Evolutionary conservation across 2,113 vertebrate genomes (phyloP).

Genomic region (Eidolon helvum): DNA sequence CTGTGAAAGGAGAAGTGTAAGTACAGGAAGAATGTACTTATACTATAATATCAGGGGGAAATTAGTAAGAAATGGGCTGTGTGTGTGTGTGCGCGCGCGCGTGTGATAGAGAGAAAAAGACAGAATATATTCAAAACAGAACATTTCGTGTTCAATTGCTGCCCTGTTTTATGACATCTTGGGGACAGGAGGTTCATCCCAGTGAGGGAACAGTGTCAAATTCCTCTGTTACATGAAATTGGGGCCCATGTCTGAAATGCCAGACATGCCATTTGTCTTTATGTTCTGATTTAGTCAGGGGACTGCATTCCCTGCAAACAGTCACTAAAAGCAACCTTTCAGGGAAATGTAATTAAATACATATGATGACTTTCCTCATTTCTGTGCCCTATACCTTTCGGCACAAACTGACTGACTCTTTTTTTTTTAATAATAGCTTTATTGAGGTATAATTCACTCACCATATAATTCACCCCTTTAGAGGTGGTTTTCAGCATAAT

Average conservation of each 20-base stretch:
- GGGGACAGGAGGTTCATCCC: neutral
- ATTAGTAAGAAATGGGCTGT: neutral
- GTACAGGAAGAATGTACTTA: neutral
- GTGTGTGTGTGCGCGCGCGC: neutral
- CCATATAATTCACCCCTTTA: neutral
- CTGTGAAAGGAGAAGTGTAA: constrained; percentile 13
- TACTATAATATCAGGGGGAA: neutral
- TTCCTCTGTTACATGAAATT: constrained; percentile 38
- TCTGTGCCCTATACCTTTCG: neutral
- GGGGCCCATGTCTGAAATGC: neutral
- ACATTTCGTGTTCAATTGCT: neutral
- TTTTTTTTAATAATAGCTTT: neutral
- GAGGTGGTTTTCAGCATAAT: neutral
- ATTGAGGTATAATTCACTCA: constrained; percentile 1
- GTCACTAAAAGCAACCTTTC: constrained; percentile 4
- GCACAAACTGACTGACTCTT: neutral
- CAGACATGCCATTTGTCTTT: constrained; percentile 38
- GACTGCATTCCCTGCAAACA: neutral
- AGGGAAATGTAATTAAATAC: neutral
- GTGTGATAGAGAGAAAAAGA: neutral
- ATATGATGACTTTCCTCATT: neutral
- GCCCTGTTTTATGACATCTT: neutral
- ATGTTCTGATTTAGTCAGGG: neutral
- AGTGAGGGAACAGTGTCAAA: neutral
- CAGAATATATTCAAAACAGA: neutral